Base-by-base conservation (phyloP, 2,797 vertebrate genomes). In the Labroides dimidiatus region DNA sequence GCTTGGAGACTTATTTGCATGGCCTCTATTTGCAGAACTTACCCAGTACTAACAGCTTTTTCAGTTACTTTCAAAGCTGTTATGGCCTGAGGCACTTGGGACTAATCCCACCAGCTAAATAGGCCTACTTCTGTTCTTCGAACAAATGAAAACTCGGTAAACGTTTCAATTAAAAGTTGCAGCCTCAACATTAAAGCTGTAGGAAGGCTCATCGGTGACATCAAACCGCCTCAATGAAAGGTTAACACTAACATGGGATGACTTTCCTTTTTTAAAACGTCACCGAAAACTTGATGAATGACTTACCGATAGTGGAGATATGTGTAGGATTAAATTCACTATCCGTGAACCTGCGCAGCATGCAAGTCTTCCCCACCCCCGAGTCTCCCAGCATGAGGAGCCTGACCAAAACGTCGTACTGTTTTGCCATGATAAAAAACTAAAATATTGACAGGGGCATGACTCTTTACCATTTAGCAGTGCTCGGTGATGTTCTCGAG, bases 251-350 rank as follows among this genome's bases (percentile, higher is more conserved):
- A 36, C 27, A 36, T 2, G 15, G 2, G 42, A 20, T 49, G 59
- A 63, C 20, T 56, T 64, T n/a, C n/a, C n/a, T n/a, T 7, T 1
- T n/a, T 7, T 1, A 36, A 59, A 41, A n/a, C 21, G 63, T 63
- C 71, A 53, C 0, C 30, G 42, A 44, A 47, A 80, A 81, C 65
- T 71, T 71, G 55, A 36, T 65, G 51, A 64, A 49, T 75, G 67
- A 0, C 94, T 96, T 95, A 97, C 97, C 97, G 85, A 98, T 97
- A 74, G 97, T 99, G 82, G 97, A 97, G 90, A 98, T 97, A 70
- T 98, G 96, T 48, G 95, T 93, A 33, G 95, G 89, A 78, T 97
- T 95, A 89, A 97, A 99, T 76, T 96, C 96, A 77, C 94, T 95
- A 64, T 98, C 97, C 53, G 96, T 96, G 93, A 98, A 97, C 77